Evolutionary conservation across 2,797 vertebrate genomes (phyloP), one percentile per base, ranked within the genome.

Genomic region (Picus viridis): DNA sequence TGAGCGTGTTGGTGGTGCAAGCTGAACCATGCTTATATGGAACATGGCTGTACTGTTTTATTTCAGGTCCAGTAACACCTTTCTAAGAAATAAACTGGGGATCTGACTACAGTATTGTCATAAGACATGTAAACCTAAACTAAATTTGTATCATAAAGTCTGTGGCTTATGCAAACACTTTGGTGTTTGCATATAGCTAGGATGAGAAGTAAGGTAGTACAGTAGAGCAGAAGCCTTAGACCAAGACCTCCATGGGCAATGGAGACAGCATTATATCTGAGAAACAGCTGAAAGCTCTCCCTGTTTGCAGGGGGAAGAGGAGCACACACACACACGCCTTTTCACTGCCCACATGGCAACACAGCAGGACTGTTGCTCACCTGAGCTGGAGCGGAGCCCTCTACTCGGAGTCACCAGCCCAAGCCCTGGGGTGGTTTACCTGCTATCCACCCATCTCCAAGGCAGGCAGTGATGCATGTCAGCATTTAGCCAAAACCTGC

Each of bases 121-220:
- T 36, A 73, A 67, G 57, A 36, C 49, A 79, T 39, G 14, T 68
- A 67, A 77, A 79, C 23, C 16, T 26, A 45, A 84, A 62, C 10
- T 58, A 57, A 74, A 81, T 22, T 12, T 1, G 0, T 39, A 27
- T 19, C 14, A 10, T 6, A 49, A 24, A 68, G 4, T 58, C 15
- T 0, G 0, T 2, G 4, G 29, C 23, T 77, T 34, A 74, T 51
- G 70, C 34, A 62, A 51, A 51, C 49, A 24, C 49, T 24, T 49
- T 12, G 9, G 11, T 47, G 34, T 61, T 84, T 61, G 15, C 39
- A 24, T 32, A 39, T 39, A 58, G 30, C 24, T 26, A 53, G 22
- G 17, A 15, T 47, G 41, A 82, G 61, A 63, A 77, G 34, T 53
- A 76, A 69, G 41, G 43, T 24, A 30, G 39, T 7, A 22, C 24